A percentile compares a stretch with the other conserved stretches of the same genome.
Evolutionary conservation across 2,797 vertebrate genomes (phyloP).

Genomic region (Notamacropus eugenii): DNA sequence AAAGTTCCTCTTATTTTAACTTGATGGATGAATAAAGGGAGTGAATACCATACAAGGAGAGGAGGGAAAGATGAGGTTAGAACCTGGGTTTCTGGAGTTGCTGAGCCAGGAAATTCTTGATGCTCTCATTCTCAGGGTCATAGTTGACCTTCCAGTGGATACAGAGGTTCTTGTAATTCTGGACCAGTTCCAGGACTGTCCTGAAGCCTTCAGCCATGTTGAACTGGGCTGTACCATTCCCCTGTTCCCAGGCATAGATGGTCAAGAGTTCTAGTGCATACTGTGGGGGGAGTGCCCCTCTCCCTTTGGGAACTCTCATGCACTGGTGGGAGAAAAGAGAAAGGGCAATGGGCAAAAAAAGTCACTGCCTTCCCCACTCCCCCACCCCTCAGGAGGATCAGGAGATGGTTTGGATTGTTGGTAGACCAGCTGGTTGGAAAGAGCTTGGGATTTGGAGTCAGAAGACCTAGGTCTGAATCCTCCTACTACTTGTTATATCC

Average conservation of each 20-base stretch:
- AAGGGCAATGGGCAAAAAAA: neutral
- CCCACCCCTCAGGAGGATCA: neutral
- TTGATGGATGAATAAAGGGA: neutral
- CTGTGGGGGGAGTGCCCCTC: constrained; percentile 55
- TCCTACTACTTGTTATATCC: neutral
- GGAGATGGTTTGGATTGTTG: neutral
- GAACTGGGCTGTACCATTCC: neutral
- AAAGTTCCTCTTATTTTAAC: neutral
- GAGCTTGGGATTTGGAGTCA: neutral
- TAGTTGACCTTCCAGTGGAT: constrained; percentile 74
- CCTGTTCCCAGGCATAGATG: constrained; percentile 73
- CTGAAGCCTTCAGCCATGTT: constrained; percentile 71
- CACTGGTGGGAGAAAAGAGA: neutral
- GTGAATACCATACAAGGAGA: neutral
- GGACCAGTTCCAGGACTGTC: constrained; percentile 73
- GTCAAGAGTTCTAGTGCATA: constrained; percentile 76
- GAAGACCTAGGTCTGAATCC: neutral
- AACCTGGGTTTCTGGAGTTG: constrained; percentile 73
- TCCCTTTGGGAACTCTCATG: neutral
- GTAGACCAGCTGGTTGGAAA: neutral
- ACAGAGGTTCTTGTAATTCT: constrained; percentile 59
- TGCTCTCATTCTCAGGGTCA: accelerated
- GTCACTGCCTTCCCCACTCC: accelerated
- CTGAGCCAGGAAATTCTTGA: constrained; percentile 10
- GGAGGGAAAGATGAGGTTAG: accelerated